Percentiles rank a stretch among this genome's conserved stretches.
phyloP scores from a whole-genome alignment of 2,113 vertebrate species.

The Datnioides undecimradiatus region DNA sequence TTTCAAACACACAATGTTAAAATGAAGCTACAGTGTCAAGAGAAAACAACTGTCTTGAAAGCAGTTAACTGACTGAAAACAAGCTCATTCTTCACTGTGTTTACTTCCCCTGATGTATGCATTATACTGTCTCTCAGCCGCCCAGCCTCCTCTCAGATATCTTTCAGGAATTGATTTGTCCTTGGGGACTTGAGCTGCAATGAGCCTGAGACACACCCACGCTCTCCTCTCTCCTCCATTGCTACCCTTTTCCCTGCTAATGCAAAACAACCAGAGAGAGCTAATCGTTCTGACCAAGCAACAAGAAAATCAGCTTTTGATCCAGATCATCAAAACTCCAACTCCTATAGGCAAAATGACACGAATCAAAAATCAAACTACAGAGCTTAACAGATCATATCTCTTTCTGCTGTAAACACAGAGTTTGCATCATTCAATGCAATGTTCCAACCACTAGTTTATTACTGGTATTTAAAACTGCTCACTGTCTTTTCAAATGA shows the following conservation, averaged over 20 bases:
- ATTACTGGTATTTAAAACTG: neutral
- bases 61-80: neutral
- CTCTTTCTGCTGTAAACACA: constrained; percentile 17
- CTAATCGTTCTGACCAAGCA: neutral
- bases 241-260: constrained; percentile 24
- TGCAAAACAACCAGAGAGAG: constrained; percentile 2
- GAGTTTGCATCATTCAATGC: constrained; percentile 24
- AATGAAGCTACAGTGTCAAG: neutral
- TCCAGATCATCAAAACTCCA: constrained; percentile 31
- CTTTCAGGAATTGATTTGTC: constrained; percentile 64
- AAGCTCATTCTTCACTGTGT: neutral
- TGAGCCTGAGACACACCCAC: constrained; percentile 41
- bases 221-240: constrained; percentile 10
- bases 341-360: constrained; percentile 2
- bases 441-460: neutral
- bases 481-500: constrained; percentile 23
- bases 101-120: neutral
- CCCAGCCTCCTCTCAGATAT: constrained; percentile 63
- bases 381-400: neutral
- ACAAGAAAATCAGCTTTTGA: neutral
- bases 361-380: neutral
- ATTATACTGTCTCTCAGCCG: constrained; percentile 18
- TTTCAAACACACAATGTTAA: neutral
- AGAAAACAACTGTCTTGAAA: neutral
- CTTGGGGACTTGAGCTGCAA: constrained; percentile 48